These are phyloP conservation scores for Paraplagusia blochii DNA, from an alignment of 2,113 vertebrate genomes.

Conservation along the genomic window DNA sequence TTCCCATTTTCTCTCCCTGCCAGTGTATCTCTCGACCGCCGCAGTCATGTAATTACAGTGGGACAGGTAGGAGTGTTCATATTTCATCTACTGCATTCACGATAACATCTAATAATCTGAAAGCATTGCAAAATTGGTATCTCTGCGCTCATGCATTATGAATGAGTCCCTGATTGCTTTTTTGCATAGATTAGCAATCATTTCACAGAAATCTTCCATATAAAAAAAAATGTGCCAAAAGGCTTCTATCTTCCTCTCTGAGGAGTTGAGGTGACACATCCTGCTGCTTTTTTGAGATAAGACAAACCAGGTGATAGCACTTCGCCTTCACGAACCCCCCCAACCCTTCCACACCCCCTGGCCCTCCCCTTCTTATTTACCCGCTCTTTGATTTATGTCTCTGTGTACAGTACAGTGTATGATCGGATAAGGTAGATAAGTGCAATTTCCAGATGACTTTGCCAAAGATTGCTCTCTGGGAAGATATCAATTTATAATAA, in stretches of 20 bases:
- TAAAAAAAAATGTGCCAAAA: slow-evolving; percentile 70
- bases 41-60: slow-evolving; percentile 72
- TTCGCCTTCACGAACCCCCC: slow-evolving; percentile 46
- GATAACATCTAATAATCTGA: slow-evolving; percentile 81
- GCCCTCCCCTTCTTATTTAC: too few species aligned
- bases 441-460: slow-evolving; percentile 68
- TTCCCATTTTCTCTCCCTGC: slow-evolving; percentile 17
- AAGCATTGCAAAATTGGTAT: slow-evolving; percentile 79
- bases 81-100: slow-evolving; percentile 76
- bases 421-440: slow-evolving; percentile 60
- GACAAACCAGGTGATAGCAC: slow-evolving; percentile 67
- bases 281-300: slow-evolving; percentile 65
- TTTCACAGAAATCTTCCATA: slow-evolving; percentile 76
- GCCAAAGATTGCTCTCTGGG: slow-evolving; percentile 74
- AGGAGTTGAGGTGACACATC: slow-evolving; percentile 67
- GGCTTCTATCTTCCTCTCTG: slow-evolving; percentile 64
- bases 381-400: slow-evolving; percentile 71
- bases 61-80: slow-evolving; percentile 78
- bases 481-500: slow-evolving; percentile 65
- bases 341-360: slow-evolving; percentile 20
- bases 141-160: slow-evolving; percentile 81
- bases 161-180: slow-evolving; percentile 81
- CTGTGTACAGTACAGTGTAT: slow-evolving; percentile 51
- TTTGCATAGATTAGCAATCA: slow-evolving; percentile 85
- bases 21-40: slow-evolving; percentile 50